Base-by-base conservation (phyloP, 2,797 vertebrate species). In the Linurgus olivaceus region DNA sequence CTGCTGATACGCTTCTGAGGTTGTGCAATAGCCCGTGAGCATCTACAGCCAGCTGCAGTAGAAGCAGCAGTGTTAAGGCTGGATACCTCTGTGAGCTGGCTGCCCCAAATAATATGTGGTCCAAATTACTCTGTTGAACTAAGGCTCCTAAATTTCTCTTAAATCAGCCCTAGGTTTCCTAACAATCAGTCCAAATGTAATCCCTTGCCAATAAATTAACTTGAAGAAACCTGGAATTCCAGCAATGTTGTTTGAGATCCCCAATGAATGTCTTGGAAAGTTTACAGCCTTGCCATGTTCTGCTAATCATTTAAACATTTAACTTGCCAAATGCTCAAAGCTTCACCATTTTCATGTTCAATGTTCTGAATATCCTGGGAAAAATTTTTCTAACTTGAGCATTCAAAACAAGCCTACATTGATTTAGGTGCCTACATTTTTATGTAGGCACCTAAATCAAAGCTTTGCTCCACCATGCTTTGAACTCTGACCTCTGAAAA, bases 181-280 rank as follows among this genome's bases (percentile, higher is more conserved):
- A 86, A 61, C 50, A 75, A 51, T 44, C 52, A 76, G 29, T 50
- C 57, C 88, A 68, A 86, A 82, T 25, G 29, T 75, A 58, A 33
- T 83, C 50, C n/a, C 40, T 80, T 66, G 44, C 54, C 84, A 88
- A 68, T 42, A 92, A 87, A 83, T 33, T 11, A 72, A 92, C 63
- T 59, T 62, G 37, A 71, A 90, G 55, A 66, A 75, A 50, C 37
- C 66, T 83, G 72, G 66, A 96, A 68, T 94, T 94, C 44, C 52
- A 96, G 7, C 42, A 77, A 75, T 81, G 90, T 78, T 88, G 31
- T 93, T 61, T 88, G 72, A 92, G 82, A 92, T 83, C 51, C 29
- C 68, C 24, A 77, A 2, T 77, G 35, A 68, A 80, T 59, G 40
- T 55, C 52, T 31, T 90, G 21, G 77, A 52, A 86, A 54, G 17